phyloP scores from a whole-genome alignment of 2,888 invertebrate genomes.

The Catotricha subobsoleta region DNA sequence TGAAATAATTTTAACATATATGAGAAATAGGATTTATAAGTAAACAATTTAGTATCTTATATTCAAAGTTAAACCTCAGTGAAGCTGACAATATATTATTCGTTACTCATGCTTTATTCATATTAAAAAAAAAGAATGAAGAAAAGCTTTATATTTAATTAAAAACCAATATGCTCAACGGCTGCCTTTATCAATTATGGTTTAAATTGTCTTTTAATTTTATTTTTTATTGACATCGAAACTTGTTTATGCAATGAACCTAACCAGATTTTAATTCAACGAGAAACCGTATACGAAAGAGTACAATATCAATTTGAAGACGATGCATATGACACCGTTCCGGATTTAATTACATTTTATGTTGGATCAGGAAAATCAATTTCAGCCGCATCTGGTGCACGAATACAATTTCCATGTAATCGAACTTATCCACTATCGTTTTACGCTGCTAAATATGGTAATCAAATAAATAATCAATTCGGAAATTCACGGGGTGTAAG shows the following conservation, averaged over 20 bases:
- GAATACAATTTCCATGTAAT: constrained; percentile 71
- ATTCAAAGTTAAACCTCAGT: too few relatives aligned
- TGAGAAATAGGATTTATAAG: too few relatives aligned
- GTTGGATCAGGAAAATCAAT: constrained; percentile 80
- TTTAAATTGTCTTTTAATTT: not conserved
- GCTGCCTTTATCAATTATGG: too few relatives aligned
- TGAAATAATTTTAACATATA: too few relatives aligned
- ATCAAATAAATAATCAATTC: constrained; percentile 13
- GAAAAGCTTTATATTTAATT: too few relatives aligned
- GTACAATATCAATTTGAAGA: constrained; percentile 90
- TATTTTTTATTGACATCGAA: too few relatives aligned
- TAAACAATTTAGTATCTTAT: too few relatives aligned
- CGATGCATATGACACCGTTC: constrained; percentile 81
- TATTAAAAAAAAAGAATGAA: too few relatives aligned
- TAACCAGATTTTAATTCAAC: constrained; percentile 65
- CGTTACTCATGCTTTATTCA: too few relatives aligned
- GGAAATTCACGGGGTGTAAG: constrained; percentile 21
- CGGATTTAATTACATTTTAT: constrained; percentile 83
- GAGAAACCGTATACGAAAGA: constrained; percentile 79
- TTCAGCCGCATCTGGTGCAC: constrained; percentile 73
- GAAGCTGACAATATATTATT: too few relatives aligned
- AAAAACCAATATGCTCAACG: too few relatives aligned
- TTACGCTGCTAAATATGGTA: constrained; percentile 44
- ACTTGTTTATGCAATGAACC: not conserved
- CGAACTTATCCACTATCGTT: constrained; percentile 61